Evolutionary conservation across 2,797 vertebrate species (phyloP), one percentile per base, ranked within the genome.

Genomic region (Schizothorax lantsangensis): DNA sequence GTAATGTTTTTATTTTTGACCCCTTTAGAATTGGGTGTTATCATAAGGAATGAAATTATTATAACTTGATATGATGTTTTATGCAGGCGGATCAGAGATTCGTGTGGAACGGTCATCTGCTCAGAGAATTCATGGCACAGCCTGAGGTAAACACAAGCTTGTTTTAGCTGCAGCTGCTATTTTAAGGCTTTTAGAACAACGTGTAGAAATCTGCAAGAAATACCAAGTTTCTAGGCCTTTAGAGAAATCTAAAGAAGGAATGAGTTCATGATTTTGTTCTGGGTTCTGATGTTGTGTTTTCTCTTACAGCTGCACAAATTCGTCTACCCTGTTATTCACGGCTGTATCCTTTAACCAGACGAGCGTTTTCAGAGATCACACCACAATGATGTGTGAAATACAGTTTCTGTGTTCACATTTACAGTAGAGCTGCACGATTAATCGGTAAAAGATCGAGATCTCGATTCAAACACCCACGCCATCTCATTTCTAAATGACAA

Each of bases 41-140:
- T 62, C 57, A 26, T 26, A 4, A 62, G 10, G 1, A 12, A 17
- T 21, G 26, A 23, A 73, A 52, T 54, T 12, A 54, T 77, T 54
- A 52, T 23, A 77, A 6, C 30, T 4, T 40, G n/a, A 26, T 81
- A 45, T 84, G 84, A 85, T 88, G 10, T 59, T 81, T 23, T 69
- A 38, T 92, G 54, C 45, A 99, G 98, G 98, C 98, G 84, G 98
- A 99, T 92, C 97, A 97, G 88, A 96, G 98, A 36, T 99, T 99
- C 91, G 97, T 99, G 1, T 99, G 98, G 98, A 99, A 99, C 2
- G 96, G 97, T 10, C 96, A 98, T 88, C 95, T 99, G 85, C 92
- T 99, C 72, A 94, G 97, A 92, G 98, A 99, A 84, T 96, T 99
- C 93, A 94, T 95, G 75, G 94, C 97, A 73, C 98, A 98, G 88